phyloP scores from a whole-genome alignment of 2,113 vertebrate species.

The Salvelinus namaycush region DNA sequence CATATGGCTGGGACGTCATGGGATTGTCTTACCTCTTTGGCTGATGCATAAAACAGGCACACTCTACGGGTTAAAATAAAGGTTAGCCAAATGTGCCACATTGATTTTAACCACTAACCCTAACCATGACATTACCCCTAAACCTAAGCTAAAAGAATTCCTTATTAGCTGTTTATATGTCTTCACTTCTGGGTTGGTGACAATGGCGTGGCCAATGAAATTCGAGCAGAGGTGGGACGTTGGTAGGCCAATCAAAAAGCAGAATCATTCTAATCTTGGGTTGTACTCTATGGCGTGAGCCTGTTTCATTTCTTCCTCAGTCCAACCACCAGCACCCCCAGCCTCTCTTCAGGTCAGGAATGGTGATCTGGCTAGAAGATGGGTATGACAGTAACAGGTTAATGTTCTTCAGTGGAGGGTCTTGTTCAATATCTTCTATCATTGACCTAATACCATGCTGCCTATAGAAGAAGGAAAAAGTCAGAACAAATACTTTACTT shows the following conservation, averaged over 20 bases:
- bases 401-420: conserved; percentile 46
- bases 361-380: conserved; percentile 53
- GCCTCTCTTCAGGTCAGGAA: conserved; percentile 30
- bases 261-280: too few relatives aligned
- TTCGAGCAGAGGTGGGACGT: too few relatives aligned
- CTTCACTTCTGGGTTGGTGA: not conserved
- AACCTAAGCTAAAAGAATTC: too few relatives aligned
- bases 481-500: too few relatives aligned
- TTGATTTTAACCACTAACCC: too few relatives aligned
- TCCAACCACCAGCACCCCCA: not conserved
- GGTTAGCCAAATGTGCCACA: not conserved
- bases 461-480: not conserved
- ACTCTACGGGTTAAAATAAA: not conserved
- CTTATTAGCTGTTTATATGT: not conserved
- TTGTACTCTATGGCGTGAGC: too few relatives aligned
- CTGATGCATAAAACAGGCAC: not conserved
- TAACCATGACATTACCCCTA: too few relatives aligned
- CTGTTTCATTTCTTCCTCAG: not conserved
- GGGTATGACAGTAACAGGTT: conserved; percentile 53
- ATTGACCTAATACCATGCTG: conserved; percentile 28
- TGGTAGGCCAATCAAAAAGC: too few relatives aligned
- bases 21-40: not conserved
- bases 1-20: not conserved
- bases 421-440: conserved; percentile 32
- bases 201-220: too few relatives aligned